These are phyloP conservation scores for Diarsia brunnea DNA, from an alignment of 2,888 invertebrate species.

Conservation along the genomic window DNA sequence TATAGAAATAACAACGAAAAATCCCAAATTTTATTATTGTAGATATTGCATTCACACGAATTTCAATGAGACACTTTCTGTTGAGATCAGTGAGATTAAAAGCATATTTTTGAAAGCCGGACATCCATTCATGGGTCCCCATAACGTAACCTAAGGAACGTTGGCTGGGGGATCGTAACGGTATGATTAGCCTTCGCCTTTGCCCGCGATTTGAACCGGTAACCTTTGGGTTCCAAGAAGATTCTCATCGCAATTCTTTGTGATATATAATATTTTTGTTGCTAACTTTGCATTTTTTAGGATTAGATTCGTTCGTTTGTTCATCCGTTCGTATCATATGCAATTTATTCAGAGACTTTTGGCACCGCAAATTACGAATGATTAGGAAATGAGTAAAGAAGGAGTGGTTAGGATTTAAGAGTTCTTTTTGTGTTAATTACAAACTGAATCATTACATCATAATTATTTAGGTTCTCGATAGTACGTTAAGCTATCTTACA, in stretches of 20 bases:
- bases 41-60: background rate
- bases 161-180: background rate
- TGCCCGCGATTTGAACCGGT: slow-evolving; percentile 9
- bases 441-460: too few species aligned
- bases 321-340: too few species aligned
- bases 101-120: background rate
- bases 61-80: background rate
- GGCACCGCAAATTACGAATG: too few species aligned
- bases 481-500: too few species aligned
- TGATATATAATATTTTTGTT: background rate
- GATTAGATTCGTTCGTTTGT: too few species aligned
- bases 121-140: background rate
- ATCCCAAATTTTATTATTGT: background rate
- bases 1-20: background rate
- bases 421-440: background rate
- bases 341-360: too few species aligned
- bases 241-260: slow-evolving; percentile 15
- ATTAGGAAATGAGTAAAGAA: too few species aligned
- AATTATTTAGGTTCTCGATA: too few species aligned
- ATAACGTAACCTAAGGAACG: background rate
- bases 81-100: background rate
- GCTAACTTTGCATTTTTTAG: background rate
- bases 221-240: background rate
- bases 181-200: slow-evolving; percentile 15
- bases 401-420: background rate